Evolutionary conservation across 2,888 invertebrate species (phyloP).

Genomic region (Drosophila limbata): DNA sequence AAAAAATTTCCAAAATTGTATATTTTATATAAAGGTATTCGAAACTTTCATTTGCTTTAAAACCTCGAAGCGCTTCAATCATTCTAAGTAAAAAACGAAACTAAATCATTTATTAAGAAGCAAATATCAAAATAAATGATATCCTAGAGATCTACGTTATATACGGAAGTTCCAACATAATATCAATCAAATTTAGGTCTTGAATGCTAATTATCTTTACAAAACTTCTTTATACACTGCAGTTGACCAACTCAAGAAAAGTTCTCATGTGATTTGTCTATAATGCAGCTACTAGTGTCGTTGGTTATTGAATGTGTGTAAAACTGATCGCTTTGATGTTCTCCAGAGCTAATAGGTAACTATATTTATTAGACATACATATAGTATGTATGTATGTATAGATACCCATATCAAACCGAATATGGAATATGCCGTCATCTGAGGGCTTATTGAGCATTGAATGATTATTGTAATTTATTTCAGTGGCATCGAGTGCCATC

Average conservation of each 20-base stretch:
- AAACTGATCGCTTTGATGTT: conserved; percentile 1
- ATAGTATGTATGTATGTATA: not conserved
- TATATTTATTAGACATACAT: conserved; percentile 13
- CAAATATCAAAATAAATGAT: not conserved
- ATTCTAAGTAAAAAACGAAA: not conserved
- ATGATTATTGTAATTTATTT: conserved; percentile 58
- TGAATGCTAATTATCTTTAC: not conserved
- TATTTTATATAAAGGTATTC: too few species aligned
- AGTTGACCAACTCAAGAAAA: not conserved
- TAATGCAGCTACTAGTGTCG: not conserved
- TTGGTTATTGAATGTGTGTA: not conserved
- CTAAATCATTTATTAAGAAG: too few species aligned
- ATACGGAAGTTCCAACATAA: not conserved
- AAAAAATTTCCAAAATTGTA: too few species aligned
- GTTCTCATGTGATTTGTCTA: too few species aligned
- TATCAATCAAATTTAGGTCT: not conserved
- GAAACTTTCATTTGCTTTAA: too few species aligned
- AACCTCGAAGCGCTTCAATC: not conserved
- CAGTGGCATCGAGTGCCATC: conserved; percentile 25
- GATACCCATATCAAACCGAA: not conserved
- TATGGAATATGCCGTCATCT: conserved; percentile 5
- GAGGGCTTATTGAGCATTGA: conserved; percentile 50
- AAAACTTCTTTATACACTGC: not conserved
- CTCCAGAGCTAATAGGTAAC: not conserved
- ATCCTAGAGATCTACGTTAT: not conserved